Base-by-base conservation (phyloP, 2,797 vertebrate species). In the Oryzias dopingdopingensis region DNA sequence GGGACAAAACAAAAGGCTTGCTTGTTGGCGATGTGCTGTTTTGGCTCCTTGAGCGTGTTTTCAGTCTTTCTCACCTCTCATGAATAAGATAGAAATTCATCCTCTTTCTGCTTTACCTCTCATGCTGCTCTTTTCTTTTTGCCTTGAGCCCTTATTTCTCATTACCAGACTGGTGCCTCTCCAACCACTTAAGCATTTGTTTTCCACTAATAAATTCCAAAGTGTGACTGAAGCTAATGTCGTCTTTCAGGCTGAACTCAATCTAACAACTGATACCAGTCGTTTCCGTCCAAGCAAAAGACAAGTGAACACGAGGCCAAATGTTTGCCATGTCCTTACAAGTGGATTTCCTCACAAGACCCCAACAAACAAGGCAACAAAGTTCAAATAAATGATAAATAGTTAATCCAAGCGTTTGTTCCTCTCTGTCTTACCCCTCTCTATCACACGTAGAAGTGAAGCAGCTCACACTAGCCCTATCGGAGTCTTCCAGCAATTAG, bases 401-500 rank as follows among this genome's bases (percentile, higher is more conserved):
- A 71, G 66, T 58, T 76, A 64, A 72, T 55, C 49, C 49, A 29
- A 45, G 37, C 59, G 13, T 82, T 86, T 79, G 79, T 77, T 52
- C 69, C 43, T 65, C 65, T 52, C 61, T 59, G 76, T 82, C 74
- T 74, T 69, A 72, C 68, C 60, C 72, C 72, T 49, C 79, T 83
- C 76, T 54, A 79, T 85, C 79, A 83, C 80, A 59, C 71, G 70
- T 80, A 77, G 82, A 83, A 83, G 84, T 66, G 66, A 79, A 79
- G 62, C 82, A 45, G 71, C 70, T 79, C 70, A 53, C 76, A 80
- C 69, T 67, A 66, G 80, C 84, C 90, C 88, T 84, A 83, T 65
- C 54, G 84, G 87, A 88, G 80, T 87, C 83, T 80, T 87, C 65
- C 55, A 61, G 89, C 86, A 93, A 92, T 92, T 90, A 92, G 84